phyloP scores from a whole-genome alignment of 2,113 vertebrate genomes.

The Peromyscus leucopus region DNA sequence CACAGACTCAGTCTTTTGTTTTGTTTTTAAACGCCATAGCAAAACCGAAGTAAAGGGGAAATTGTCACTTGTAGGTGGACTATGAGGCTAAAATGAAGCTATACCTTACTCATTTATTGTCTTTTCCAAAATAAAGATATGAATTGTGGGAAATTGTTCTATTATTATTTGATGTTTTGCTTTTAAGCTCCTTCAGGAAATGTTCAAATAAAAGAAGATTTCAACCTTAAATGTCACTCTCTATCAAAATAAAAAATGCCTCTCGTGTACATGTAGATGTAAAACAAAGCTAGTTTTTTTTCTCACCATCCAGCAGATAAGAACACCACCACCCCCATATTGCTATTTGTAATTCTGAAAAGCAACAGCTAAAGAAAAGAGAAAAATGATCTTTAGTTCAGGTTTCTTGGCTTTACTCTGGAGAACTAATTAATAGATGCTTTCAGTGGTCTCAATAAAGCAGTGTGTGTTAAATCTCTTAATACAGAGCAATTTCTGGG shows the following conservation, averaged over 20 bases:
- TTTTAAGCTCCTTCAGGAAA: conserved; percentile 32
- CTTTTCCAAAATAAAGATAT: not conserved
- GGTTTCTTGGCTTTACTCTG: conserved; percentile 24
- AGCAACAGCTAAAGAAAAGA: not conserved
- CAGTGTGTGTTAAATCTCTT: not conserved
- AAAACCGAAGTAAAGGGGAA: conserved; percentile 1
- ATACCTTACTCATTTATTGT: not conserved
- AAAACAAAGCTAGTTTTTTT: conserved; percentile 27
- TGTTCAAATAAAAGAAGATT: not conserved
- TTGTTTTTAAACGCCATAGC: not conserved
- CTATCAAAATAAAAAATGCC: conserved; percentile 46
- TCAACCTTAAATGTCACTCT: not conserved
- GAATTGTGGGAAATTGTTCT: not conserved
- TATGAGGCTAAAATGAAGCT: not conserved
- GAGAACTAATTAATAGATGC: conserved; percentile 50
- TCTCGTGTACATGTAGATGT: not conserved
- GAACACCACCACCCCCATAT: not conserved
- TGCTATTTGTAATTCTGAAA: conserved; percentile 59
- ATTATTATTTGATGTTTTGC: not conserved
- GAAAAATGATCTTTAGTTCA: conserved; percentile 1
- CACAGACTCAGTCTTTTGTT: not conserved
- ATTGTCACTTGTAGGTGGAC: not conserved
- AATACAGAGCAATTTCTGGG: conserved; percentile 14
- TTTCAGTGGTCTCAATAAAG: not conserved
- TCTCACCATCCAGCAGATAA: not conserved